Evolutionary conservation across 2,888 invertebrate species (phyloP), one percentile per base, ranked within the genome.

Genomic region (Clistopyga incitator): DNA sequence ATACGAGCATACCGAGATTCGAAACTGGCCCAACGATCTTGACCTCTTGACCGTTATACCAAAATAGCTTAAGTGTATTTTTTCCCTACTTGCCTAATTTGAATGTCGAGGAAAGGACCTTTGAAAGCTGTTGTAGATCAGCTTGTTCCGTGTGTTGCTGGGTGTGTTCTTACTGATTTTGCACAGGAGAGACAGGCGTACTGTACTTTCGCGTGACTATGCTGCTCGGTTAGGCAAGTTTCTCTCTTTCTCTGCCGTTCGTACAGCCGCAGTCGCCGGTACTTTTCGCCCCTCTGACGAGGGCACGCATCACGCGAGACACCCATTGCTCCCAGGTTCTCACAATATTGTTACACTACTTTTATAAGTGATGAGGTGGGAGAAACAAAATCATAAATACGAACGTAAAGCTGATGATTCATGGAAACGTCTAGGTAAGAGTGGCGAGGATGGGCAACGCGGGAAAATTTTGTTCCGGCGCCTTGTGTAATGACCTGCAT

Each of bases 281-380:
- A 23, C 61, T 34, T 50, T 47, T 56, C 47, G 11, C 15, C 47
- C 25, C 25, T 38, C 13, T 20, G 15, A 72, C 34, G 70, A 50
- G 25, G 50, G 74, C 80, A 86, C 75, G 84, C 84, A 84, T 84
- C 90, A 89, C 89, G 89, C 89, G 82, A 89, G 78, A 68, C 25
- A 68, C 61, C 79, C 81, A 87, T 85, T 84, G 81, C 59, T 64
- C 61, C 77, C 45, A n/a, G 52, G 72, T 23, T 54, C 18, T 61
- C 42, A 34, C 74, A 74, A 74, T 34, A 45, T 54, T 56, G 23
- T 18, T 61, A 50, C 61, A 15, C 20, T 59, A 25, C 20, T 54
- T 29, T 29, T 42, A 6, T 42, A 56, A 65, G 54, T 20, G 47
- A 11, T 45, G 6, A 25, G 13, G 18, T 10, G 25, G 25, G 20